phyloP scores from a whole-genome alignment of 2,888 invertebrate genomes.

The Drosophila percnosoma region DNA sequence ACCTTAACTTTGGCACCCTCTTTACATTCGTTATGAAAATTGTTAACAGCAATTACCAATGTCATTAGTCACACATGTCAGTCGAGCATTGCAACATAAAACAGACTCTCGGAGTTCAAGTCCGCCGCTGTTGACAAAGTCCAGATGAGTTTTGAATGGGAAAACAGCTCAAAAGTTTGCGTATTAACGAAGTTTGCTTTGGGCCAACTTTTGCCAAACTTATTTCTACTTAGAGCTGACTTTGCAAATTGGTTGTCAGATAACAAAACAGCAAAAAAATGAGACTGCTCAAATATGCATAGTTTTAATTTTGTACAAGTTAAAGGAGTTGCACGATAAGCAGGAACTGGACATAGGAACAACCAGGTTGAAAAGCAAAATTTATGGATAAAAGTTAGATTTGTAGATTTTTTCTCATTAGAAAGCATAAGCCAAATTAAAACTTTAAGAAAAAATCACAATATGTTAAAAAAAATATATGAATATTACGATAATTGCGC shows the following conservation, averaged over 20 bases:
- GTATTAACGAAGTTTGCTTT: slow-evolving; percentile 19
- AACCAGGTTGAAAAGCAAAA: background rate
- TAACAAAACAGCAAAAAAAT: slow-evolving; percentile 17
- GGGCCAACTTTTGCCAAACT: slow-evolving; percentile 38
- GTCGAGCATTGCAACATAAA: background rate
- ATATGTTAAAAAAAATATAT: slow-evolving; percentile 3
- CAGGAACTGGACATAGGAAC: slow-evolving; percentile 1
- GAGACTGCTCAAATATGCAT: slow-evolving; percentile 34
- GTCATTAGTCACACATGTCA: slow-evolving; percentile 56
- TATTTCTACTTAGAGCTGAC: slow-evolving; percentile 34
- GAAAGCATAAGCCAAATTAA: background rate
- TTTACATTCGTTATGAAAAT: slow-evolving; percentile 40
- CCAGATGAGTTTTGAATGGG: slow-evolving; percentile 32
- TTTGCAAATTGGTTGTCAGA: slow-evolving; percentile 54
- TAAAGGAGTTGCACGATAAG: background rate
- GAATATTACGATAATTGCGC: slow-evolving; percentile 7
- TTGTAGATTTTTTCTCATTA: background rate
- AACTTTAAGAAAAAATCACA: slow-evolving; percentile 6
- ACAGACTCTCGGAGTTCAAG: slow-evolving; percentile 3
- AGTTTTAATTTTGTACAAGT: slow-evolving; percentile 18
- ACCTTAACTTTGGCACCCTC: background rate
- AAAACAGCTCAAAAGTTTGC: slow-evolving; percentile 34
- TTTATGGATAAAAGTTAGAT: no score
- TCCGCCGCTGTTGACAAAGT: slow-evolving; percentile 32
- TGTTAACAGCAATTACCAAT: slow-evolving; percentile 63